phyloP scores from a whole-genome alignment of 2,888 invertebrate genomes.

The Spatulosminthurus flaviceps region DNA sequence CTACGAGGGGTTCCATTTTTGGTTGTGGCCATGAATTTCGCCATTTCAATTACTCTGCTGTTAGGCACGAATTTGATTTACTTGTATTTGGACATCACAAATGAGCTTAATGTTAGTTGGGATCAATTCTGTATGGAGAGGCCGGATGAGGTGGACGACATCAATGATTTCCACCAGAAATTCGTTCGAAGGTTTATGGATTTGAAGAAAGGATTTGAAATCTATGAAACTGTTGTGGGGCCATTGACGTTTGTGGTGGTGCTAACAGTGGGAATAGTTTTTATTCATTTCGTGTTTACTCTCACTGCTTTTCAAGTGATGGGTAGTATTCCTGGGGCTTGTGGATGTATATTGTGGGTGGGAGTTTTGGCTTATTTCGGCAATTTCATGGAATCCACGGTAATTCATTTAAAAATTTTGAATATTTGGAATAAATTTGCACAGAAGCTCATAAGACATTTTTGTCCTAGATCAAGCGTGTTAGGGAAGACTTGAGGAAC shows the following conservation, averaged over 20 bases:
- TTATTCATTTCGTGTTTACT: constrained; percentile 35
- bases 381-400: constrained; percentile 36
- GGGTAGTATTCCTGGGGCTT: constrained; percentile 27
- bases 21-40: neutral
- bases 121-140: neutral
- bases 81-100: constrained; percentile 10
- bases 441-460: too few relatives aligned
- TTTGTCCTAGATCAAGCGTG: constrained; percentile 2
- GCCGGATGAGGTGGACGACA: constrained; percentile 22
- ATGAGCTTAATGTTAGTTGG: constrained; percentile 31
- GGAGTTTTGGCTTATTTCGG: constrained; percentile 39
- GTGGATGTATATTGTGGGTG: constrained; percentile 33
- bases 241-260: constrained; percentile 9
- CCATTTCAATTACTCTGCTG: constrained; percentile 21
- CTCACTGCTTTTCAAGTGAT: constrained; percentile 23
- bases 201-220: constrained; percentile 26
- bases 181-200: constrained; percentile 28
- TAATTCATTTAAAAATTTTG: too few relatives aligned
- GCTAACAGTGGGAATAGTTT: neutral
- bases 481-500: constrained; percentile 5
- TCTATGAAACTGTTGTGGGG: constrained; percentile 16
- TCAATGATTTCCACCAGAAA: neutral
- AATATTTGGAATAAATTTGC: neutral
- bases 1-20: neutral
- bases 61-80: constrained; percentile 36